These are phyloP conservation scores for Symphodus melops DNA, from an alignment of 2,113 vertebrate genomes.

Conservation along the genomic window DNA sequence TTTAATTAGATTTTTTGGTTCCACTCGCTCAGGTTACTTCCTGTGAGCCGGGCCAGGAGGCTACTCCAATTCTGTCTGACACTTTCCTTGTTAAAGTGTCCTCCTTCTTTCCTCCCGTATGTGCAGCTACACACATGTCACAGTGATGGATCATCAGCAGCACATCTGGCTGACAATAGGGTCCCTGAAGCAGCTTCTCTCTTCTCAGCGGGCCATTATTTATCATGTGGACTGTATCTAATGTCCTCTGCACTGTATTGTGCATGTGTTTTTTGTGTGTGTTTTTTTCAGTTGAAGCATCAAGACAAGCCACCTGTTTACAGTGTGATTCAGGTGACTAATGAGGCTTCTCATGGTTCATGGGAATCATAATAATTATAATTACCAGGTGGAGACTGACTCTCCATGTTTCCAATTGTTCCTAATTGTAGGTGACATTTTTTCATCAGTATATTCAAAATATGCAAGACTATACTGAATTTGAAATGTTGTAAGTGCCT, in stretches of 20 bases:
- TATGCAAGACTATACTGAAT: neutral
- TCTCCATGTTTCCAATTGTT: neutral
- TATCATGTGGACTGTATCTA: neutral
- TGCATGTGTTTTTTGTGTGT: conserved; percentile 6
- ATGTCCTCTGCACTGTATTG: neutral
- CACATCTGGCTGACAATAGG: conserved; percentile 29
- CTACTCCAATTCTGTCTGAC: conserved; percentile 15
- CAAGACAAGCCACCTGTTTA: neutral
- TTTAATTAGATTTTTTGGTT: conserved; percentile 29
- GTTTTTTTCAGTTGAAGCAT: neutral
- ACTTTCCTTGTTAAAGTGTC: neutral
- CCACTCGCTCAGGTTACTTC: conserved; percentile 20
- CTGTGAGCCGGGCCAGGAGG: conserved; percentile 12
- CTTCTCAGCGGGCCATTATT: conserved; percentile 1
- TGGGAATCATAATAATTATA: conserved; percentile 19
- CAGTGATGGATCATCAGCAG: conserved; percentile 34
- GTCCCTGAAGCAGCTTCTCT: conserved; percentile 13
- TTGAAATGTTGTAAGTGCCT: neutral
- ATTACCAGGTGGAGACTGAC: neutral
- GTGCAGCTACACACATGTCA: conserved; percentile 39
- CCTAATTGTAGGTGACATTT: neutral
- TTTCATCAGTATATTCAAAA: conserved; percentile 7
- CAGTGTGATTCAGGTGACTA: neutral
- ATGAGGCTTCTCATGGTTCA: conserved; percentile 30
- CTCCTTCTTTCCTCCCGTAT: neutral